Evolutionary conservation across 2,113 vertebrate genomes (phyloP), one percentile per base, ranked within the genome.

Genomic region (Sigmodon hispidus): DNA sequence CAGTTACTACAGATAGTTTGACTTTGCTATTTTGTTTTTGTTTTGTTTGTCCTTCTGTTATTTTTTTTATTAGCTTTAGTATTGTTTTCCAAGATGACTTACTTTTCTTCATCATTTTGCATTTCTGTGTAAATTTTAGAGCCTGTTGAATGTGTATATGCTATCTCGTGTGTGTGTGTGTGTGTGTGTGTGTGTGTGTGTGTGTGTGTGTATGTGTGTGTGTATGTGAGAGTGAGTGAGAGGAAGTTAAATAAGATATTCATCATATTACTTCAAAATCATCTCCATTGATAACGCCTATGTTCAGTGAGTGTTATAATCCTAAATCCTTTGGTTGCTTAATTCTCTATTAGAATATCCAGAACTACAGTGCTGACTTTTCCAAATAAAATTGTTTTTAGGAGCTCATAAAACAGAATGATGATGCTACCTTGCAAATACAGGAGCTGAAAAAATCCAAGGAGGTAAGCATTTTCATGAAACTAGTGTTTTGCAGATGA

Each of bases 401-500:
- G 98, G 97, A 95, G n/a, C 94, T 97, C 69, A 26, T 97, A 45
- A 97, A 96, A 76, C 97, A 97, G 31, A 96, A 97, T n/a, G 65
- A 97, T 67, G 89, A 31, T 3, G 93, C 97, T 36, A 31, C 34
- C 34, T 21, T 96, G 48, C 84, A 95, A 70, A 77, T 98, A 91
- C 52, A 84, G 7, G 83, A 96, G 57, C 52, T 97, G 76, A 97
- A 26, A 15, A 95, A 92, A 55, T 65, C 84, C 94, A 97, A 97
- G 50, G 93, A 91, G 96, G 97, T 98, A 91, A 96, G 92, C 5
- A 2, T 92, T 81, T 52, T 50, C 26, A 21, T 67, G 70, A 24
- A 50, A 36, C 34, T 79, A 50, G 40, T 34, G 12, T 69, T 63
- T 90, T 55, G 80, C 16, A 95, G 94, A 94, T 61, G 26, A 79